phyloP scores from a whole-genome alignment of 2,888 invertebrate species.

The Diadegma fenestrale region DNA sequence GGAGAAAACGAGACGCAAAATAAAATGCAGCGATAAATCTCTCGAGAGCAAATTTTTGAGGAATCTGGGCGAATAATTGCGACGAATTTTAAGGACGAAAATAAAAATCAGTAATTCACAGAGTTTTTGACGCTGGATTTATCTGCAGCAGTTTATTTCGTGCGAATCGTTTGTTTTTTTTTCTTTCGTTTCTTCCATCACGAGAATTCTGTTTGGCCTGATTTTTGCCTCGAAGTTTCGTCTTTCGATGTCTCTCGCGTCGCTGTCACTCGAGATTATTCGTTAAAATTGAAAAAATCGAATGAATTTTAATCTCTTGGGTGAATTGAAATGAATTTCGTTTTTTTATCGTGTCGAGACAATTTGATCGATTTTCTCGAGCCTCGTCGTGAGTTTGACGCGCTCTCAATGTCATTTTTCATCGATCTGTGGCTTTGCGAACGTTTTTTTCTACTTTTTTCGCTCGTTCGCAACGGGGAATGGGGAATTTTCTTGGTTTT shows the following conservation, averaged over 20 bases:
- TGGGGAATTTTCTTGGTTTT: slow-evolving; percentile 28
- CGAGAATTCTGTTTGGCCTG: slow-evolving; percentile 16
- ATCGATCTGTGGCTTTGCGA: background rate
- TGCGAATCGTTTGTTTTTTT: background rate
- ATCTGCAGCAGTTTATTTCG: background rate
- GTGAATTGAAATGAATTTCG: slow-evolving; percentile 5
- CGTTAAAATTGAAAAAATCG: slow-evolving; percentile 27
- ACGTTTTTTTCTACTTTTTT: background rate
- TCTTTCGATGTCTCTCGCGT: background rate
- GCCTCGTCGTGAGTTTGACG: background rate
- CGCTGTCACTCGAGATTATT: background rate
- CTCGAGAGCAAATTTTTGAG: too few relatives aligned
- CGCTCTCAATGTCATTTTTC: background rate
- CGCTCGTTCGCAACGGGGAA: too few relatives aligned
- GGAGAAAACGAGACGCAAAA: too few relatives aligned
- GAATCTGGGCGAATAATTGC: too few relatives aligned
- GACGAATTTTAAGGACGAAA: background rate
- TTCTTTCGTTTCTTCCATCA: background rate
- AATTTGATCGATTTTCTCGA: background rate
- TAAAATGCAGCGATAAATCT: too few relatives aligned
- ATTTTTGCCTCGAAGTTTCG: slow-evolving; percentile 18
- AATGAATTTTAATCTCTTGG: slow-evolving; percentile 12
- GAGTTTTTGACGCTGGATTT: background rate
- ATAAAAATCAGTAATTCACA: background rate
- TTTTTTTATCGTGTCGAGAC: slow-evolving; percentile 8